These are phyloP conservation scores for Cyclophora albipunctata DNA, from an alignment of 2,888 invertebrate species.

Conservation along the genomic window DNA sequence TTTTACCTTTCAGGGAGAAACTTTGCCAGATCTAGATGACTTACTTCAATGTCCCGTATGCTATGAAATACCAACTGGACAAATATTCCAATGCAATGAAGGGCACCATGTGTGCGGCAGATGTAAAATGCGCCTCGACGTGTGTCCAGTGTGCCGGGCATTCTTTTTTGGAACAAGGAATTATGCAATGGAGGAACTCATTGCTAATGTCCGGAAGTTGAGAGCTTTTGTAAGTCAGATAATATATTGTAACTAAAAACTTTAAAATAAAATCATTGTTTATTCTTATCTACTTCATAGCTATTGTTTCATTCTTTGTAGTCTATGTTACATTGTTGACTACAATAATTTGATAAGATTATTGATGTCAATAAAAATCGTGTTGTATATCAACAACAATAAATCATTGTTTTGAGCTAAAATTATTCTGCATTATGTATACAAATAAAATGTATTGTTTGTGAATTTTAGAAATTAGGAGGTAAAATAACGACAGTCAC, in stretches of 20 bases:
- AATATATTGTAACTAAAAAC: not conserved
- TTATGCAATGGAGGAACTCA: conserved; percentile 73
- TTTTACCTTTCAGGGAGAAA: conserved; percentile 37
- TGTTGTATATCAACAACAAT: no score
- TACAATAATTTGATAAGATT: not conserved
- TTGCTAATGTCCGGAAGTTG: conserved; percentile 62
- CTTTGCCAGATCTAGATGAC: conserved; percentile 68
- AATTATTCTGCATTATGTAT: no score
- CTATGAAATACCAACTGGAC: conserved; percentile 63
- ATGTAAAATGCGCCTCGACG: conserved; percentile 60
- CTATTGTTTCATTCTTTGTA: not conserved
- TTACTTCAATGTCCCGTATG: conserved; percentile 76
- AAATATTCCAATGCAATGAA: conserved; percentile 70
- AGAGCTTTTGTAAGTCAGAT: conserved; percentile 56
- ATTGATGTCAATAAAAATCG: no score
- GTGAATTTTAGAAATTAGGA: conserved; percentile 47
- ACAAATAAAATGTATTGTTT: no score
- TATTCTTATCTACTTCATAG: not conserved
- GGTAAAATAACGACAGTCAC: conserved; percentile 52
- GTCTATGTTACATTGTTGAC: no score
- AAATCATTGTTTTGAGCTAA: no score
- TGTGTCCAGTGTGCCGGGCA: conserved; percentile 71
- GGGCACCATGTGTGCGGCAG: conserved; percentile 74
- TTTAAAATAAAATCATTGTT: not conserved
- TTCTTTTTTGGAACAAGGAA: conserved; percentile 70